Evolutionary conservation across 2,797 vertebrate species (phyloP), one percentile per base, ranked within the genome.

Genomic region (Calcarius lapponicus): DNA sequence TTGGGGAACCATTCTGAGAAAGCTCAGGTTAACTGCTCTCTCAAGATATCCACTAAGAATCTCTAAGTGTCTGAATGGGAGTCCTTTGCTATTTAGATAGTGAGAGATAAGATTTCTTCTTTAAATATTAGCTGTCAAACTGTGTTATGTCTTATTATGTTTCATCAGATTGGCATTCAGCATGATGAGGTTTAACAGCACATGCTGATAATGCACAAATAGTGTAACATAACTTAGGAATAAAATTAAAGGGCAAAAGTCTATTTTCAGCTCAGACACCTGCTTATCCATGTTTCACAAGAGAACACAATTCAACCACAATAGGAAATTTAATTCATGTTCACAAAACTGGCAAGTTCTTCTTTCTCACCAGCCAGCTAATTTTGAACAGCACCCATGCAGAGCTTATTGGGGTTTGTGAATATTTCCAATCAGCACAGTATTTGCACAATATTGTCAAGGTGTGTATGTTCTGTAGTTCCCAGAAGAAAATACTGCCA

Each of bases 121-220:
- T 73, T 84, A 96, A 95, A 95, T 94, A 97, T 93, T 93, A 69
- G 82, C 70, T 94, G 91, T 92, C 89, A 82, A 90, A 85, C 91
- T 97, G 64, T 90, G 76, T 94, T 95, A 94, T 84, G 81, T 94
- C 85, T 88, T 79, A 95, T 95, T 88, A 95, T 32, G 82, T 86
- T 91, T 50, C 76, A 93, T 90, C 86, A 94, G 70, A 88, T 90
- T 95, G 71, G 88, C 95, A 95, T 95, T 95, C 90, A 88, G 88
- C 51, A 94, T 80, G 62, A 80, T 92, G 76, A 95, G 91, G 78
- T 65, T 88, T 95, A 97, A 95, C 48, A 84, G 65, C 75, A 93
- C 80, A 34, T 80, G 83, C 62, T 96, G 93, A 86, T 90, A 88
- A 86, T 1, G 29, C 79, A 71, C 72, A 95, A 90, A 85, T n/a